These are phyloP conservation scores for Luehdorfia chinensis DNA, from an alignment of 1,140 invertebrate genomes.

Conservation along the genomic window DNA sequence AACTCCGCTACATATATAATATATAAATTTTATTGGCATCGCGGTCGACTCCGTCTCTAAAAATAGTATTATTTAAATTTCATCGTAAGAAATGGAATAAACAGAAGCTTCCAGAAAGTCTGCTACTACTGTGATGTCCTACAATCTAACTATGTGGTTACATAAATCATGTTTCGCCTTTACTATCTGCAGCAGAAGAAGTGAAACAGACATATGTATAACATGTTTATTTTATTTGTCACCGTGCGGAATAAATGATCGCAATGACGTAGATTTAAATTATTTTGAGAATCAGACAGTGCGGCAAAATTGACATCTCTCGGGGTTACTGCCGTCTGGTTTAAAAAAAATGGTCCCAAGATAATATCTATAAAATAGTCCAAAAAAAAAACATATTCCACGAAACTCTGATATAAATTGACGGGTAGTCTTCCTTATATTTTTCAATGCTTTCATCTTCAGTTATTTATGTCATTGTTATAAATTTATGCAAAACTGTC, in stretches of 20 bases:
- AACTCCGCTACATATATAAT: too few species aligned
- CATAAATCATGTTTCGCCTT: background rate
- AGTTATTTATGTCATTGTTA: too few species aligned
- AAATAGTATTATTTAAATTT: background rate
- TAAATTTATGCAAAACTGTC: too few species aligned
- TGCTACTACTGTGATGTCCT: background rate
- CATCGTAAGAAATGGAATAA: too few species aligned
- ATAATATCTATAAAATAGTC: too few species aligned
- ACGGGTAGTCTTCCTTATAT: too few species aligned
- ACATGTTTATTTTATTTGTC: constrained; percentile 16
- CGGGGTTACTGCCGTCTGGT: constrained; percentile 4
- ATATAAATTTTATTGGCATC: too few species aligned
- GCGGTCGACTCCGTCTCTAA: too few species aligned
- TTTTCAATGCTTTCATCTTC: too few species aligned
- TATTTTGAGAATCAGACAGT: constrained; percentile 20
- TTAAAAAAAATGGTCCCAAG: constrained; percentile 15
- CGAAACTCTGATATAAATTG: too few species aligned
- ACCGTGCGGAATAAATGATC: constrained; percentile 7
- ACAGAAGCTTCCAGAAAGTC: constrained; percentile 9
- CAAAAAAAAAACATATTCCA: too few species aligned
- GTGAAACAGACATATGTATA: background rate
- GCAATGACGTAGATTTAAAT: constrained; percentile 17
- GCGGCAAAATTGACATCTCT: constrained; percentile 7
- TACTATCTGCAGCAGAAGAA: background rate
- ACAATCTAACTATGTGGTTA: background rate